A percentile compares a stretch with the other conserved stretches of the same genome.
Conservation (phyloP, 2,888 invertebrate species). For the Laspeyria flexula region DNA sequence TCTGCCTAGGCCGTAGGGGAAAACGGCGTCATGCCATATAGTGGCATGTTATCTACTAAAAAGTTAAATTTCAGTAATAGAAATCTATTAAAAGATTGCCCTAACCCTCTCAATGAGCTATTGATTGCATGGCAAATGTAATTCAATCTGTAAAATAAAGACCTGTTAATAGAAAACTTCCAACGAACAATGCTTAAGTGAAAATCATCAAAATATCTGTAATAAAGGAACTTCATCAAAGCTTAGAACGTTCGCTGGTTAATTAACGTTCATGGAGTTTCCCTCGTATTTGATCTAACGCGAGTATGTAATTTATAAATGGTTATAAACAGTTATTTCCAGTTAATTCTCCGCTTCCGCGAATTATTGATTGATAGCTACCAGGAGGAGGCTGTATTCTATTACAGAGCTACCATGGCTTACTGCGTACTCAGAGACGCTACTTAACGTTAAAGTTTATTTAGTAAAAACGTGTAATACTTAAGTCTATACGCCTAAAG, state of each 20-base stretch:
- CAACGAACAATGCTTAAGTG: not conserved
- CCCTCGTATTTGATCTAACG: slow-evolving; percentile 39
- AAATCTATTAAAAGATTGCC: too few relatives aligned
- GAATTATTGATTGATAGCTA: slow-evolving; percentile 47
- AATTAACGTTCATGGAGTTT: slow-evolving; percentile 30
- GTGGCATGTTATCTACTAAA: too few relatives aligned
- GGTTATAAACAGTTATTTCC: slow-evolving; percentile 44
- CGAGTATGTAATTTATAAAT: slow-evolving; percentile 44
- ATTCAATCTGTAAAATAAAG: not conserved
- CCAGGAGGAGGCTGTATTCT: slow-evolving; percentile 20
- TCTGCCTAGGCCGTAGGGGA: too few relatives aligned
- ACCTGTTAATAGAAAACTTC: not conserved
- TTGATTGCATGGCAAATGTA: too few relatives aligned
- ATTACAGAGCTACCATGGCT: slow-evolving; percentile 16
- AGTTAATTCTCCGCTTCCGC: slow-evolving; percentile 41
- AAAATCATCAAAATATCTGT: not conserved
- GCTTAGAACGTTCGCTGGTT: slow-evolving; percentile 9
- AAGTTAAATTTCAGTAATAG: too few relatives aligned
- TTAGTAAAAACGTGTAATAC: too few relatives aligned
- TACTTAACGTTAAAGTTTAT: too few relatives aligned
- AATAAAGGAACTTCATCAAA: slow-evolving; percentile 9
- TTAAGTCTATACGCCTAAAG: too few relatives aligned
- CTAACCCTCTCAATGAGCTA: not conserved
- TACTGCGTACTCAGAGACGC: slow-evolving; percentile 6
- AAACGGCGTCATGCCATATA: too few relatives aligned